Conservation (phyloP, 2,113 vertebrate species). For the Misgurnus anguillicaudatus region DNA sequence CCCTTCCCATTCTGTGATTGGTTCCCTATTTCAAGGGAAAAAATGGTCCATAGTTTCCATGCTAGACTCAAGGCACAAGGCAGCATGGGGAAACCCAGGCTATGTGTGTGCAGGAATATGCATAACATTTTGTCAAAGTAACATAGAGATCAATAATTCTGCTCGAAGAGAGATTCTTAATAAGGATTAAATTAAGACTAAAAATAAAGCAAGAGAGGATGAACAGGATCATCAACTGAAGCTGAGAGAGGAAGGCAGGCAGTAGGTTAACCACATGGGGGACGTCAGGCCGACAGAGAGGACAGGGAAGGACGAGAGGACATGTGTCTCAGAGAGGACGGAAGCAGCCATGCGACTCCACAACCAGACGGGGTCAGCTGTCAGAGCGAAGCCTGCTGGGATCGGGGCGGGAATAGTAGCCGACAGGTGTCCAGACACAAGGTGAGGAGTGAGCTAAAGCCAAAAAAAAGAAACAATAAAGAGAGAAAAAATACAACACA, state of each 20-base stretch:
- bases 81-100: conserved; percentile 59
- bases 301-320: conserved; percentile 49
- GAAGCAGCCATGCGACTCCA: conserved; percentile 46
- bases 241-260: background rate
- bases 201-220: background rate
- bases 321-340: conserved; percentile 44
- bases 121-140: background rate
- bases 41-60: too few species aligned
- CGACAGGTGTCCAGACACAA: conserved; percentile 39
- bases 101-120: background rate
- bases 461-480: background rate
- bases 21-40: conserved; percentile 65
- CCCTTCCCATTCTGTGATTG: too few species aligned
- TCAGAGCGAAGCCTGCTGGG: conserved; percentile 47
- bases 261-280: conserved; percentile 32
- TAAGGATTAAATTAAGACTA: background rate
- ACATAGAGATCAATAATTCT: background rate
- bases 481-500: background rate
- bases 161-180: background rate
- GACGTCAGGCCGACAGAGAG: conserved; percentile 34
- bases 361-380: conserved; percentile 51
- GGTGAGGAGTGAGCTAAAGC: background rate
- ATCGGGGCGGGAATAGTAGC: conserved; percentile 20
- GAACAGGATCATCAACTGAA: background rate
- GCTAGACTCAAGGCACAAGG: too few species aligned